Evolutionary conservation across 2,113 vertebrate species (phyloP), one percentile per base, ranked within the genome.

Genomic region (Danionella cerebrum): DNA sequence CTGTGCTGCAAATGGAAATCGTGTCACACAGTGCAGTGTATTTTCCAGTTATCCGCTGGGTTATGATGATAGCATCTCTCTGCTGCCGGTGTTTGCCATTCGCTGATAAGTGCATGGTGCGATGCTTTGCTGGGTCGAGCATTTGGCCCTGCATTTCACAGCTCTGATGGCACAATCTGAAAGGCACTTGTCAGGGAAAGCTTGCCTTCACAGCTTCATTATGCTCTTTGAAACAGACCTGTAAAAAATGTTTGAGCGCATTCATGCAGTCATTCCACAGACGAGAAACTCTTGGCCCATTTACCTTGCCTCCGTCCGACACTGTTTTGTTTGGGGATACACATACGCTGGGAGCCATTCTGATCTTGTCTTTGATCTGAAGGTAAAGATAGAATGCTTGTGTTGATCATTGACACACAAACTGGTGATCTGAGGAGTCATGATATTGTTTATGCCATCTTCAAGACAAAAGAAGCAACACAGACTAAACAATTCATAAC

Each of bases 21-120:
- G 22, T 65, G 24, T 73, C 57, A 64, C 39, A 68, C 22, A 50
- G 53, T 36, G 35, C 35, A 41, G 7, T 57, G 25, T 45, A 33
- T 69, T 65, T 35, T 27, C 27, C 21, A 52, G 67, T n/a, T 48
- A 50, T 69, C 36, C 44, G 41, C 14, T 2, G 3, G 16, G 25
- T 5, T 21, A 3, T 59, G 72, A 3, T 59, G 72, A 74, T 73
- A 67, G 27, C 29, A 65, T 74, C 60, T 45, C 52, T 39, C 21
- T 36, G 50, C 71, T 24, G 51, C 18, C 25, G 21, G 31, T 68
- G 48, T 66, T 54, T 39, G 39, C 47, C 13, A 29, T 55, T 35
- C 57, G 44, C 44, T 63, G 58, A 58, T 65, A 71, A 65, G 51
- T 57, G 36, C 36, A 12, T 52, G 7, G 41, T 58, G 16, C 41